phyloP scores from a whole-genome alignment of 1,140 invertebrate genomes.

The Teleogryllus occipitalis region DNA sequence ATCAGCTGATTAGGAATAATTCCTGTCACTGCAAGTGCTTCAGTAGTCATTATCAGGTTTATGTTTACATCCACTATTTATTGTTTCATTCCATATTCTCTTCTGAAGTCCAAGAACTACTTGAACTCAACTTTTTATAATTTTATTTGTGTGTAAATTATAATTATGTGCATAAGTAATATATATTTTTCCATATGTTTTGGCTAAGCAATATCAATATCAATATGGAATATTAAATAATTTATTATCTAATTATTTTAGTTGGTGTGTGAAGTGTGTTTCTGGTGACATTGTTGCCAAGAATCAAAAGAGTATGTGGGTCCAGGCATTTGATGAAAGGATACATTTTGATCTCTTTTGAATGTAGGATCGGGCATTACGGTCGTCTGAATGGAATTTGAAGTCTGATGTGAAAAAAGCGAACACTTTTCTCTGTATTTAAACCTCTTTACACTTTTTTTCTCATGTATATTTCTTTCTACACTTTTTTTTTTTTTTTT shows the following conservation, averaged over 20 bases:
- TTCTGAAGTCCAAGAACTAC: not conserved
- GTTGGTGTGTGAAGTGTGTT: not conserved
- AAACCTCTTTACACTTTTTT: not conserved
- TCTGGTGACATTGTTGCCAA: not conserved
- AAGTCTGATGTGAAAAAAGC: not conserved
- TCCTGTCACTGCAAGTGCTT: not conserved
- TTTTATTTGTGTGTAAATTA: constrained; percentile 3
- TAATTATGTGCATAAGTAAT: constrained; percentile 2
- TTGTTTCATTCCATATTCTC: not conserved
- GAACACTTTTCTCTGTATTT: not conserved
- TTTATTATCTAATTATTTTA: constrained; percentile 2
- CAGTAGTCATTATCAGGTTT: not conserved
- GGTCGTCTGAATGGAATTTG: not conserved
- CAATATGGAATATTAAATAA: not conserved
- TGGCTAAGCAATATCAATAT: not conserved
- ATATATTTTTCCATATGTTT: not conserved
- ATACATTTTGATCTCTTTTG: not conserved
- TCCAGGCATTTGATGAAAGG: not conserved
- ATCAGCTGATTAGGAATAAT: not conserved
- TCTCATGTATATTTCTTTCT: not conserved
- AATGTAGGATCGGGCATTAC: not conserved
- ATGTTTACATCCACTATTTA: not conserved
- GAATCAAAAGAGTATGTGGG: not conserved
- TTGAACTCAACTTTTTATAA: not conserved
- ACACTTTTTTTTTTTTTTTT: not conserved